Percentiles rank a stretch among this genome's conserved stretches.
Conservation (phyloP, 2,113 vertebrate species). For the Xenopus laevis region DNA sequence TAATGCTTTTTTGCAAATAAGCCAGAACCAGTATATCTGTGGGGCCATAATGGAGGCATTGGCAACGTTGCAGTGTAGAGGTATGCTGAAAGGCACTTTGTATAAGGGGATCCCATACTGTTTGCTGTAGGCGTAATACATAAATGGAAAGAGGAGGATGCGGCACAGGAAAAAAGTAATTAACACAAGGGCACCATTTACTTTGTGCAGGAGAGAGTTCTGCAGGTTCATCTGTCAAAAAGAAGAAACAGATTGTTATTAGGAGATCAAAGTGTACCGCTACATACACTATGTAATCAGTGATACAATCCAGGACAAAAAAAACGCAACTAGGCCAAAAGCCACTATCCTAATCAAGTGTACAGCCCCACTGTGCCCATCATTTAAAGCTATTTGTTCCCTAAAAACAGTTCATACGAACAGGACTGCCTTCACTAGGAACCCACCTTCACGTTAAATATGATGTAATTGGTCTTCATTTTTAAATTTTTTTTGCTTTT, state of each 20-base stretch:
- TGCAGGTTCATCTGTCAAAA: conserved; percentile 79
- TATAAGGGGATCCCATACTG: conserved; percentile 76
- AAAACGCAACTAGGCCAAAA: too few species aligned
- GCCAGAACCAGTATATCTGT: conserved; percentile 93
- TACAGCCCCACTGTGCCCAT: too few species aligned
- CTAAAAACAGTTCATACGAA: too few species aligned
- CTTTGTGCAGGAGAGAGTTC: conserved; percentile 85
- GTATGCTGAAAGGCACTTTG: conserved; percentile 82
- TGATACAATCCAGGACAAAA: too few species aligned
- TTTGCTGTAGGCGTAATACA: conserved; percentile 84
- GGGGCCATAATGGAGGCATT: conserved; percentile 85
- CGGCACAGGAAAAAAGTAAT: conserved; percentile 89
- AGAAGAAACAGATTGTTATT: conserved; percentile 10
- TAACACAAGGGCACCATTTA: conserved; percentile 82
- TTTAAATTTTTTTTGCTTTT: too few species aligned
- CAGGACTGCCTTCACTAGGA: too few species aligned
- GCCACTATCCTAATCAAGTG: too few species aligned
- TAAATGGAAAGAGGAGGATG: conserved; percentile 92
- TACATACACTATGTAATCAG: too few species aligned
- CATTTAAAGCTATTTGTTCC: too few species aligned
- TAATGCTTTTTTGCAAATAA: conserved; percentile 85
- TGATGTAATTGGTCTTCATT: too few species aligned
- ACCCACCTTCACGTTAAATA: too few species aligned
- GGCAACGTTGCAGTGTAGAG: conserved; percentile 80
- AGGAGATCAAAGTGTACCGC: not conserved